These are phyloP conservation scores for Anisognathus igniventris DNA, from an alignment of 2,797 vertebrate genomes.

Conservation along the genomic window DNA sequence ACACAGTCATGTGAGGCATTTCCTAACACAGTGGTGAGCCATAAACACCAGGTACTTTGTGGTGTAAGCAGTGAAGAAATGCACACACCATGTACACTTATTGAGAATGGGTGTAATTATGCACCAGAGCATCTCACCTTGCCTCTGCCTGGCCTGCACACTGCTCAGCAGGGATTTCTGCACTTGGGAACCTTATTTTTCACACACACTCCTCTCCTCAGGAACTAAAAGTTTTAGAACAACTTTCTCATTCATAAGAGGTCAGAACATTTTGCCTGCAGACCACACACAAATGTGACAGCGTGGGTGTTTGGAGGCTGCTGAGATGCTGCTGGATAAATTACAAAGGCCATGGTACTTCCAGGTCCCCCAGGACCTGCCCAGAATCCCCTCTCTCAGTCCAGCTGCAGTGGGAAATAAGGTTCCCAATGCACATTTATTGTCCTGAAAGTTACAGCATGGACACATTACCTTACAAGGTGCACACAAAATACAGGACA, in stretches of 20 bases:
- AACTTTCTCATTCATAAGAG: neutral
- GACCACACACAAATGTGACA: neutral
- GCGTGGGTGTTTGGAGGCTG: neutral
- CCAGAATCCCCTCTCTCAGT: neutral
- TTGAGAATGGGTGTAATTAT: rapidly evolving
- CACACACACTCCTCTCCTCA: neutral
- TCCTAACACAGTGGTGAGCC: neutral
- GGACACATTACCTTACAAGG: neutral
- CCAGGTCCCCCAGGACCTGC: neutral
- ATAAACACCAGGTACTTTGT: neutral
- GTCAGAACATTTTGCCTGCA: neutral
- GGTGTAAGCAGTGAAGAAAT: neutral
- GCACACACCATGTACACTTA: neutral
- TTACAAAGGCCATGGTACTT: neutral
- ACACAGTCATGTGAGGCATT: neutral
- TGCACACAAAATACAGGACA: neutral
- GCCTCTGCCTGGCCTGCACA: neutral
- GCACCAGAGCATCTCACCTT: neutral
- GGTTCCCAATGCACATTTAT: neutral
- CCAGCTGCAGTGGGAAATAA: neutral
- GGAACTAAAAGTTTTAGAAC: neutral
- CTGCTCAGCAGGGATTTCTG: neutral
- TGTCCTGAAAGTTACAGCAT: neutral
- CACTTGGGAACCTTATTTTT: neutral
- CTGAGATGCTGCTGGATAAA: neutral